Evolutionary conservation across 2,797 vertebrate genomes (phyloP).

Genomic region (Gadopsis bispinosus): DNA sequence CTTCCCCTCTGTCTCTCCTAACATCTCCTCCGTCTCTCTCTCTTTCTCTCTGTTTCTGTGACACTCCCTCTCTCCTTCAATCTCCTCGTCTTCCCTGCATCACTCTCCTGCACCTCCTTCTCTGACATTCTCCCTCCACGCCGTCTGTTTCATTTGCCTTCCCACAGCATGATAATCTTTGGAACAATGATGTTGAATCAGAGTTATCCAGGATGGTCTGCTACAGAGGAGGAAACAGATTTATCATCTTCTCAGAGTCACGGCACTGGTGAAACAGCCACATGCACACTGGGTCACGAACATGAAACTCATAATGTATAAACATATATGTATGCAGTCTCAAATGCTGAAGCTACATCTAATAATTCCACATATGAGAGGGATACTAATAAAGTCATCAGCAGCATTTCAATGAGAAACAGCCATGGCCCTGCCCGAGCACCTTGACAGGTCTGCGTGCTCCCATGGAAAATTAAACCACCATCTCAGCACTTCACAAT

Average conservation of each 20-base stretch:
- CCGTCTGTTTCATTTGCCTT: slow-evolving; percentile 49
- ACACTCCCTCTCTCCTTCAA: slow-evolving; percentile 63
- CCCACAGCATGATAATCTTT: slow-evolving; percentile 55
- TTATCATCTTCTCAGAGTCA: slow-evolving; percentile 58
- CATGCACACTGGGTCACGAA: slow-evolving; percentile 51
- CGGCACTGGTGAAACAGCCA: slow-evolving; percentile 34
- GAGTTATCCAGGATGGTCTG: slow-evolving; percentile 60
- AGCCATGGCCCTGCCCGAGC: slow-evolving; percentile 21
- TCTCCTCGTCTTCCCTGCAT: slow-evolving; percentile 45
- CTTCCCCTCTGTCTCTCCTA: slow-evolving; percentile 50
- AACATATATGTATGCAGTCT: slow-evolving; percentile 7
- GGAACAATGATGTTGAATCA: slow-evolving; percentile 68
- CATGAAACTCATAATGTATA: slow-evolving; percentile 29
- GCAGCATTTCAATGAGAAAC: slow-evolving; percentile 24
- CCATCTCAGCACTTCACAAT: slow-evolving; percentile 71
- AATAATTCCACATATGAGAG: background rate
- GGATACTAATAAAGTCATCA: slow-evolving; percentile 16
- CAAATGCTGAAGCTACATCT: background rate
- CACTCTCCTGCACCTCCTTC: slow-evolving; percentile 36
- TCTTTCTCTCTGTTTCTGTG: slow-evolving; percentile 21
- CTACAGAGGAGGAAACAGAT: slow-evolving; percentile 50
- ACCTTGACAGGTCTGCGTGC: slow-evolving; percentile 34
- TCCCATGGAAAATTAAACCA: slow-evolving; percentile 50
- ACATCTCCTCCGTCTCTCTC: background rate
- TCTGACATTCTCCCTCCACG: slow-evolving; percentile 49